Conservation (phyloP, 1,140 invertebrate species). For the Mycetomoellerius zeteki region DNA sequence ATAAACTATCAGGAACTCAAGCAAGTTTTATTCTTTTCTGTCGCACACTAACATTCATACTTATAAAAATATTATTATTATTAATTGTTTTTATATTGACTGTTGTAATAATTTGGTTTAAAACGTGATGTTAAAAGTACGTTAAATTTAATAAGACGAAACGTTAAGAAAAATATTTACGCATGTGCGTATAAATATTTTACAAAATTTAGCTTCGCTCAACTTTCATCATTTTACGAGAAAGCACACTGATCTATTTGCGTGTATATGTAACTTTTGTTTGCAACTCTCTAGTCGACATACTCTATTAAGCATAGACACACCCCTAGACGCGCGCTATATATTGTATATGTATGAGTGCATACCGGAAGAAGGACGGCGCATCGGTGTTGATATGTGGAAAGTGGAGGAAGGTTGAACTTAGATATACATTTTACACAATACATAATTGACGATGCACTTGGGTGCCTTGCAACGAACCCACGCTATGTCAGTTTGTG, state of each 20-base stretch:
- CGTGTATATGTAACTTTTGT: background rate
- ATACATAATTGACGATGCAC: conserved; percentile 51
- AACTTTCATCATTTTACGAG: background rate
- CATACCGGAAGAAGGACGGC: conserved; percentile 15
- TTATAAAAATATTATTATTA: background rate
- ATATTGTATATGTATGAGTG: background rate
- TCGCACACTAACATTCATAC: background rate
- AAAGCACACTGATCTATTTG: background rate
- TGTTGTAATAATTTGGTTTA: background rate
- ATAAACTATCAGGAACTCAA: background rate
- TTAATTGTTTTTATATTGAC: background rate
- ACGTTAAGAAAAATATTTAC: background rate
- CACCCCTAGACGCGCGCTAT: background rate
- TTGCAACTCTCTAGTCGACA: conserved; percentile 13
- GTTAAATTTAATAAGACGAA: background rate
- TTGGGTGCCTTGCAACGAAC: background rate
- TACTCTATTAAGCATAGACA: conserved; percentile 23
- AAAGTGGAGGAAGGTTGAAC: conserved; percentile 1
- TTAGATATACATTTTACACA: conserved; percentile 51
- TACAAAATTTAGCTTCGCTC: background rate
- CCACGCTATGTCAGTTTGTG: background rate
- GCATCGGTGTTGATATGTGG: conserved; percentile 25
- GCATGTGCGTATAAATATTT: background rate
- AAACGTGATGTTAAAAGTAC: background rate
- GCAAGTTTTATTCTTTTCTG: background rate